These are phyloP conservation scores for Plecotus auritus DNA, from an alignment of 2,113 vertebrate species.

Conservation along the genomic window DNA sequence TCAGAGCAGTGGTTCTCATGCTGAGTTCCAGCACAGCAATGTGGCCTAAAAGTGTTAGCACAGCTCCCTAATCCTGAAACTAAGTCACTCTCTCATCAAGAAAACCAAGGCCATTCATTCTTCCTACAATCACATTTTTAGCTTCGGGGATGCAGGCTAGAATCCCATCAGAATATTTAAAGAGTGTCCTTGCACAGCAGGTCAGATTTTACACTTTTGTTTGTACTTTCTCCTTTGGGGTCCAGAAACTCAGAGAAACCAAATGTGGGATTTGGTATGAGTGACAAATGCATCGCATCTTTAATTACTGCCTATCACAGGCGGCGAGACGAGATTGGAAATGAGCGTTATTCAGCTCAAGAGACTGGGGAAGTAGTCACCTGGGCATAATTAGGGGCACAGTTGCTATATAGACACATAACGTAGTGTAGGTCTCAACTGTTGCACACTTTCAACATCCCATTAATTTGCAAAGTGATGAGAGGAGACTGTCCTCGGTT, in stretches of 20 bases:
- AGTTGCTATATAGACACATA: constrained; percentile 20
- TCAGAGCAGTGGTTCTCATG: background rate
- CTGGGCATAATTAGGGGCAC: constrained; percentile 17
- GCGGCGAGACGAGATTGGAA: constrained; percentile 44
- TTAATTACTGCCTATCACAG: constrained; percentile 46
- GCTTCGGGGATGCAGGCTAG: background rate
- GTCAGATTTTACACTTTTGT: background rate
- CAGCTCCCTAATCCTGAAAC: too few relatives aligned
- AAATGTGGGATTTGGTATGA: constrained; percentile 55
- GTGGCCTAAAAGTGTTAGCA: accelerated
- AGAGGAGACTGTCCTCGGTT: accelerated
- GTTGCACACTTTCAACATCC: background rate
- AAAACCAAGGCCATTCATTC: background rate
- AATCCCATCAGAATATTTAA: too few relatives aligned
- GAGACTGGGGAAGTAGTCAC: constrained; percentile 51
- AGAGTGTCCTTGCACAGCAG: background rate
- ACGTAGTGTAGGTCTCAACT: background rate
- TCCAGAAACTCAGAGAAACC: constrained; percentile 33
- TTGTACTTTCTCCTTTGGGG: background rate
- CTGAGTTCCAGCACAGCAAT: accelerated
- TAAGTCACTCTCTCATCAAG: background rate
- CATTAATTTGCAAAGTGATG: background rate
- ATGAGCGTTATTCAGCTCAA: constrained; percentile 57
- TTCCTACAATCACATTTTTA: background rate
- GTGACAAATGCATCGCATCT: constrained; percentile 58